These are phyloP conservation scores for Phylloscopus trochiloides DNA, from an alignment of 2,113 vertebrate genomes.

Conservation along the genomic window DNA sequence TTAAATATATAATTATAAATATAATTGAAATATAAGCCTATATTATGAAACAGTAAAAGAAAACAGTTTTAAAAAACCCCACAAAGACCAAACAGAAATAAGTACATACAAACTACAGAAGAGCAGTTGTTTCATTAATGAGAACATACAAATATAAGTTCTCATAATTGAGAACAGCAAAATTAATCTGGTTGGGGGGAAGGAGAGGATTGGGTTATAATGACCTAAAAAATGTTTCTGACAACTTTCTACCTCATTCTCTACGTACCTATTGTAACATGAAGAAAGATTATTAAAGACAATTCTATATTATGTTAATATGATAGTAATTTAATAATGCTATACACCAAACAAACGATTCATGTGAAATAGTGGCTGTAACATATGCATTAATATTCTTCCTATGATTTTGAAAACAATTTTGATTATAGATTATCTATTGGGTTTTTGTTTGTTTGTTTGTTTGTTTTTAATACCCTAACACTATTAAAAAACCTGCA, in stretches of 20 bases:
- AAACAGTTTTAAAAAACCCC: not conserved
- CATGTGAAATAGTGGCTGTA: not conserved
- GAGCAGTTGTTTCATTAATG: not conserved
- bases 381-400: not conserved
- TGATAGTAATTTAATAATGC: not conserved
- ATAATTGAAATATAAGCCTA: too few relatives aligned
- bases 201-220: not conserved
- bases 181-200: fast-evolving
- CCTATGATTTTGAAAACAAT: not conserved
- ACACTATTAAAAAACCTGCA: fast-evolving
- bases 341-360: not conserved
- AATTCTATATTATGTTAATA: not conserved
- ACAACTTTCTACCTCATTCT: not conserved
- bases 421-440: not conserved
- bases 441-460: fast-evolving
- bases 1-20: too few relatives aligned
- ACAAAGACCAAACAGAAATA: not conserved
- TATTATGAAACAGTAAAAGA: not conserved
- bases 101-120: not conserved
- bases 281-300: not conserved
- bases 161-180: not conserved
- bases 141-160: not conserved
- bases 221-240: not conserved
- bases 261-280: not conserved
- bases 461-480: not conserved